These are phyloP conservation scores for Indri indri DNA, from an alignment of 2,113 vertebrate genomes.

Conservation along the genomic window DNA sequence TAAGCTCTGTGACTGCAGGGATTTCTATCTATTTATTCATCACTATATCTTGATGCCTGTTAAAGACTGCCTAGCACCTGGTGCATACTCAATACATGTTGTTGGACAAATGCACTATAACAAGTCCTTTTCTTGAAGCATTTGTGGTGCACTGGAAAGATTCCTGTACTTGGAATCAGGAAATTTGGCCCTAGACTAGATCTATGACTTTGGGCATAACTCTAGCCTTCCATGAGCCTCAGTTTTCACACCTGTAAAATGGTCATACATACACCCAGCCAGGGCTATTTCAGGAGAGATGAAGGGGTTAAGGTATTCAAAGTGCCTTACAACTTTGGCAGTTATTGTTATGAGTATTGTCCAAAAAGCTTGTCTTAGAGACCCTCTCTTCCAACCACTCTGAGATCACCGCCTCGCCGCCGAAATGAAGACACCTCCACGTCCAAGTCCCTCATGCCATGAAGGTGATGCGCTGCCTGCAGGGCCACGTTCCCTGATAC, in stretches of 20 bases:
- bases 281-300: neutral
- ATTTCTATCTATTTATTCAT: neutral
- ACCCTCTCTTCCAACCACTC: too few species aligned
- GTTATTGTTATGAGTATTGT: rapidly evolving
- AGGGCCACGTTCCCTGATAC: neutral
- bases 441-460: rapidly evolving
- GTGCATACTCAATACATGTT: neutral
- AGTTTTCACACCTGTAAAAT: neutral
- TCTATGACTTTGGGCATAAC: neutral
- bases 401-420: neutral
- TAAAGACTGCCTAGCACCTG: neutral
- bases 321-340: neutral
- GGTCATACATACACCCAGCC: neutral
- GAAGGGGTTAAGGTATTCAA: too few species aligned
- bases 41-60: neutral
- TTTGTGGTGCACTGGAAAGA: neutral
- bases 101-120: neutral
- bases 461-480: rapidly evolving
- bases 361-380: neutral
- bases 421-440: neutral
- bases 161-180: neutral
- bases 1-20: neutral
- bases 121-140: neutral
- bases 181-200: neutral
- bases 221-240: neutral